Conservation (phyloP, 2,113 vertebrate genomes). For the Numida meleagris region DNA sequence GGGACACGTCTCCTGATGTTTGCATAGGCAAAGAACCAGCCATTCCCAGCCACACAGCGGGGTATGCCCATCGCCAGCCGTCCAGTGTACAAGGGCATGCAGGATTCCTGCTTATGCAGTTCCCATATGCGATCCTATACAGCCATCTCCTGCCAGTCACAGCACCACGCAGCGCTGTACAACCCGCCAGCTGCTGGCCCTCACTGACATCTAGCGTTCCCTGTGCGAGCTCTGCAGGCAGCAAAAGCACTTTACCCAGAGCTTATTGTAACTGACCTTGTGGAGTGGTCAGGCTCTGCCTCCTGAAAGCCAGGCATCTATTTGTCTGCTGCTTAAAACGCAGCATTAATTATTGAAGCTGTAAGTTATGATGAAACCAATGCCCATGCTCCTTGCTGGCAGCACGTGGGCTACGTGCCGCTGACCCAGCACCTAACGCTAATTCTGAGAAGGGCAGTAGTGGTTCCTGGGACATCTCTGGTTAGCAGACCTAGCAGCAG, state of each 20-base stretch:
- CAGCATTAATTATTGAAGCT: background rate
- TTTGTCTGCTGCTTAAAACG: background rate
- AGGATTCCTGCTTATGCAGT: background rate
- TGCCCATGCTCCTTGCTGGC: background rate
- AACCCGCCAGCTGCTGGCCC: background rate
- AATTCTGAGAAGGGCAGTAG: background rate
- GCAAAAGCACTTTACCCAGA: background rate
- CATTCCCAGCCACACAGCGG: background rate
- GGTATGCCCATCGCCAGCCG: background rate
- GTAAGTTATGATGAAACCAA: background rate
- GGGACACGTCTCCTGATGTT: background rate
- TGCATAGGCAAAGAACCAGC: background rate
- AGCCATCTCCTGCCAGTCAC: too few species aligned
- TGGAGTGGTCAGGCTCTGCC: fast-evolving
- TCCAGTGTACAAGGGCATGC: background rate
- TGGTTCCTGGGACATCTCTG: background rate
- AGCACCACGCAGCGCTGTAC: fast-evolving
- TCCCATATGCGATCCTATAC: background rate
- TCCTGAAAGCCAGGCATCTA: background rate
- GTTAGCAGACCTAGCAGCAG: background rate
- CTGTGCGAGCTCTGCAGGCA: background rate
- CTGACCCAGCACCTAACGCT: background rate
- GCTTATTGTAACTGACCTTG: too few species aligned
- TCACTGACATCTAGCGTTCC: background rate
- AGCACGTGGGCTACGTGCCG: fast-evolving